Conservation (phyloP, 1,140 invertebrate species). For the Batillaria attramentaria region DNA sequence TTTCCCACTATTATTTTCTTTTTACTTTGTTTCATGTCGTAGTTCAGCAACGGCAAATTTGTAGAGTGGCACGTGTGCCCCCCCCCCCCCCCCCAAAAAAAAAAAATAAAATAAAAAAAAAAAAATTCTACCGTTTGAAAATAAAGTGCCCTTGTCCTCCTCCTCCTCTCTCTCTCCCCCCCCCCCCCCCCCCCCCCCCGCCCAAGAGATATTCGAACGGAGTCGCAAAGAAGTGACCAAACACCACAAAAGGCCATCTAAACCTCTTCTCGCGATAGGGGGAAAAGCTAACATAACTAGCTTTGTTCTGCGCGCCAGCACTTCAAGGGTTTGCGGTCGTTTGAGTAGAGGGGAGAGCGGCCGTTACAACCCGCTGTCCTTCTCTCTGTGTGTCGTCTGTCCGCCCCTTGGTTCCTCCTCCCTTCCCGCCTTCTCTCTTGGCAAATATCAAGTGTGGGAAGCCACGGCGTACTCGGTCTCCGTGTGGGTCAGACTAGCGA, state of each 20-base stretch:
- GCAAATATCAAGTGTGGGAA: slow-evolving; percentile 14
- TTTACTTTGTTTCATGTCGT: too few relatives aligned
- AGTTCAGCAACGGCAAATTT: too few relatives aligned
- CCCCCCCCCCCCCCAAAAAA: too few relatives aligned
- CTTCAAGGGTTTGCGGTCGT: not conserved
- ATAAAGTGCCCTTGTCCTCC: too few relatives aligned
- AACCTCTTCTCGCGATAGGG: slow-evolving; percentile 10
- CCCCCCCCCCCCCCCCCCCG: too few relatives aligned
- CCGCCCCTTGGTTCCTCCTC: not conserved
- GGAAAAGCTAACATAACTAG: slow-evolving; percentile 8
- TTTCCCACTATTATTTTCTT: too few relatives aligned
- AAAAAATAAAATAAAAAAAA: too few relatives aligned
- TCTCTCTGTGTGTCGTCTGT: not conserved
- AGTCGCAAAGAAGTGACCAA: not conserved
- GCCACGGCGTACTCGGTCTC: too few relatives aligned
- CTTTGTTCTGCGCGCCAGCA: not conserved
- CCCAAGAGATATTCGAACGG: slow-evolving; percentile 1
- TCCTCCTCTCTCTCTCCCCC: too few relatives aligned
- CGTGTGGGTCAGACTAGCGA: too few relatives aligned
- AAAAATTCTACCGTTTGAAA: too few relatives aligned
- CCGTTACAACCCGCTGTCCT: not conserved
- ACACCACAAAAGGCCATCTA: not conserved
- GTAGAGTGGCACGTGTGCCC: too few relatives aligned
- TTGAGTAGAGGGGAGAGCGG: not conserved
- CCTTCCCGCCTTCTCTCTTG: not conserved